Conservation (phyloP, 2,888 invertebrate species). For the Pristionchus entomophagus region DNA sequence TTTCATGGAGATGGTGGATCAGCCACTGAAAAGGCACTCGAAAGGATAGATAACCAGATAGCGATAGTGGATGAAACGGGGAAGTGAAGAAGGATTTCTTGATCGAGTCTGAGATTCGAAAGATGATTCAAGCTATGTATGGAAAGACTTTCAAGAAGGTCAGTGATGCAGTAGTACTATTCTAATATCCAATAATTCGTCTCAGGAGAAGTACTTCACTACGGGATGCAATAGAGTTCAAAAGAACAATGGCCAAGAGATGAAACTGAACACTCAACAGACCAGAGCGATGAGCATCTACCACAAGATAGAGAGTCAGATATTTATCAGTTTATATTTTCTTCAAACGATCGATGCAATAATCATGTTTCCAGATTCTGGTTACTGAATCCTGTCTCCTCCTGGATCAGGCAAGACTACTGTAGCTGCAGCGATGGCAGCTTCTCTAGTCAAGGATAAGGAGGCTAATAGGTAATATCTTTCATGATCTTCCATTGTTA, state of each 20-base stretch:
- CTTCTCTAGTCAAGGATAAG: background rate
- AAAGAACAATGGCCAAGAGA: background rate
- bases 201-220: background rate
- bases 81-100: background rate
- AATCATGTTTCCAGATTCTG: background rate
- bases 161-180: background rate
- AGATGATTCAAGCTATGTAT: background rate
- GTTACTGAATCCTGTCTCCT: constrained; percentile 34
- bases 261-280: background rate
- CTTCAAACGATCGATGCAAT: background rate
- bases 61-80: background rate
- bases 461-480: background rate
- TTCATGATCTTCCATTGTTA: background rate
- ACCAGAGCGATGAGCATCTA: background rate
- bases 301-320: background rate
- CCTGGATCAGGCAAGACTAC: constrained; percentile 42
- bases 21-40: background rate
- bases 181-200: too few species aligned
- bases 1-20: background rate
- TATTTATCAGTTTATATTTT: constrained; percentile 3
- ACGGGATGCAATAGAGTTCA: background rate
- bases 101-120: background rate
- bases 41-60: background rate
- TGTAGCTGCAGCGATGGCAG: constrained; percentile 37
- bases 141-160: background rate